These are phyloP conservation scores for Elymnias hypermnestra DNA, from an alignment of 1,140 invertebrate species.

Conservation along the genomic window DNA sequence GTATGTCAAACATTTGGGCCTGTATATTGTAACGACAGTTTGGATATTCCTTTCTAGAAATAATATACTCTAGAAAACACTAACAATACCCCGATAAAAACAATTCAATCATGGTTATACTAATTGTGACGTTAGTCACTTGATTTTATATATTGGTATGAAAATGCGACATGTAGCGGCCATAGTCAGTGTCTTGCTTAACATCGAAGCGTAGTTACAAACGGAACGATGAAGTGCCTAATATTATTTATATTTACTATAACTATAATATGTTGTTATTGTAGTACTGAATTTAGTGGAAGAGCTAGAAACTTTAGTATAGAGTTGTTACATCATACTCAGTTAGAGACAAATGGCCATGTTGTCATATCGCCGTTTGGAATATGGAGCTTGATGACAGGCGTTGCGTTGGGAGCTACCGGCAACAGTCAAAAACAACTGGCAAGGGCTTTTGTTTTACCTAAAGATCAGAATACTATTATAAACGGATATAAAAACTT, in stretches of 20 bases:
- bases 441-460: constrained; percentile 41
- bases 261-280: constrained; percentile 34
- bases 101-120: no score
- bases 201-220: constrained; percentile 16
- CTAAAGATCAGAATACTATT: constrained; percentile 33
- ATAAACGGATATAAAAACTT: constrained; percentile 47
- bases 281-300: constrained; percentile 46
- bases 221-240: constrained; percentile 34
- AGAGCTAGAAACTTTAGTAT: constrained; percentile 61
- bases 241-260: constrained; percentile 29
- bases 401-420: constrained; percentile 47
- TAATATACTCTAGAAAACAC: no score
- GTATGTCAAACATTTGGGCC: no score
- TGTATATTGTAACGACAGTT: no score
- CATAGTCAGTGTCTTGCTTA: constrained; percentile 23
- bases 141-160: no score
- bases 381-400: constrained; percentile 62
- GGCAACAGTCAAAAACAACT: constrained; percentile 30
- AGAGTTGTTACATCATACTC: constrained; percentile 52
- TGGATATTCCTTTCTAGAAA: no score
- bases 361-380: constrained; percentile 65
- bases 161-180: no score
- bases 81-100: no score
- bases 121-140: no score
- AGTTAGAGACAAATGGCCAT: constrained; percentile 43